Percentiles rank a stretch among this genome's conserved stretches.
These are phyloP conservation scores for Drosophila borealis DNA, from an alignment of 2,888 invertebrate species.

Conservation along the genomic window DNA sequence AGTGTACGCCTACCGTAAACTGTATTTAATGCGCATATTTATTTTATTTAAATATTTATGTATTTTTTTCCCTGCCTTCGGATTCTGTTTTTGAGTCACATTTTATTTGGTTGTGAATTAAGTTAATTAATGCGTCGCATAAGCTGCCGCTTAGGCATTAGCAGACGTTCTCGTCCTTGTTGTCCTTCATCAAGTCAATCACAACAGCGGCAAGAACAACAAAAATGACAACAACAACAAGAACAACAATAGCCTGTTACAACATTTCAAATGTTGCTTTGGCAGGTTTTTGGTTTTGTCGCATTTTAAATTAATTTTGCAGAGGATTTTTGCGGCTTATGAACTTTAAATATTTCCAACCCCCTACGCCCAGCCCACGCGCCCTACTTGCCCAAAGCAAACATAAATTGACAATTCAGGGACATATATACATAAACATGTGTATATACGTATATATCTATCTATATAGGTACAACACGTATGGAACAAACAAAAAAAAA, in stretches of 20 bases:
- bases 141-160: constrained; percentile 59
- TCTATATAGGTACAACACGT: background rate
- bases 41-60: constrained; percentile 53
- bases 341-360: constrained; percentile 68
- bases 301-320: constrained; percentile 70
- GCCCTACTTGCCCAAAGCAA: constrained; percentile 5
- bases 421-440: constrained; percentile 1
- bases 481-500: constrained; percentile 5
- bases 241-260: constrained; percentile 6
- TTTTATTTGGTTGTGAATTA: constrained; percentile 58
- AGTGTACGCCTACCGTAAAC: constrained; percentile 5
- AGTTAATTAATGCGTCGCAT: constrained; percentile 69
- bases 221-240: constrained; percentile 12
- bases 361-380: background rate
- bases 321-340: constrained; percentile 67
- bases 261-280: constrained; percentile 41
- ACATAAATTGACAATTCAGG: constrained; percentile 4
- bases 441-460: background rate
- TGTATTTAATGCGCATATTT: constrained; percentile 62
- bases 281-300: constrained; percentile 42
- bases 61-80: constrained; percentile 10
- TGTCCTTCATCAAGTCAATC: constrained; percentile 73
- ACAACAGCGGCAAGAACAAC: constrained; percentile 28
- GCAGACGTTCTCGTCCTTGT: constrained; percentile 54
- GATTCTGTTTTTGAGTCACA: constrained; percentile 23